Evolutionary conservation across 2,113 vertebrate genomes (phyloP).

Genomic region (Emberiza fucata): DNA sequence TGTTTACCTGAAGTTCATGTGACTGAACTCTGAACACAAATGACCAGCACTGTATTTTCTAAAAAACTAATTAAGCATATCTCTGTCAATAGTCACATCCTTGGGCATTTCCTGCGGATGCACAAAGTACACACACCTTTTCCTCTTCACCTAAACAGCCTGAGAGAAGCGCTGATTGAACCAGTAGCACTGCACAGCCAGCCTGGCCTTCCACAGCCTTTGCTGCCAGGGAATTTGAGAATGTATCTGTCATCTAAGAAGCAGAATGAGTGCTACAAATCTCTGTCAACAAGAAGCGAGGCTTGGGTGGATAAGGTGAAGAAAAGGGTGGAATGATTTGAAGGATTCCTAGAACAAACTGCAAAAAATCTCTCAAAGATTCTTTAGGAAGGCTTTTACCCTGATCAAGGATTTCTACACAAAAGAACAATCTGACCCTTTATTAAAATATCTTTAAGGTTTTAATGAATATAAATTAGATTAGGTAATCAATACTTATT

Average conservation of each 20-base stretch:
- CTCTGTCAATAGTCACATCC: neutral
- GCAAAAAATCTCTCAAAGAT: neutral
- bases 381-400: neutral
- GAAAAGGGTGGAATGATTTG: neutral
- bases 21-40: neutral
- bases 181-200: neutral
- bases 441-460: constrained; percentile 23
- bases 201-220: neutral
- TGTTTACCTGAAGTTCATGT: neutral
- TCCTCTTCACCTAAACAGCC: neutral
- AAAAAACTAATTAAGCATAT: neutral
- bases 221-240: neutral
- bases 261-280: neutral
- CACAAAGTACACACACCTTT: neutral
- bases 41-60: neutral
- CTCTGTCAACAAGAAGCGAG: neutral
- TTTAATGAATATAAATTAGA: constrained; percentile 42
- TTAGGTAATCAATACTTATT: constrained; percentile 35
- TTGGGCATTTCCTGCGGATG: neutral
- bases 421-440: constrained; percentile 1
- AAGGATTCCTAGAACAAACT: neutral
- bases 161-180: neutral
- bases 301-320: neutral
- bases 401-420: neutral
- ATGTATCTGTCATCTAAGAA: neutral